Conservation (phyloP, 1,140 invertebrate species). For the Cepaea nemoralis region DNA sequence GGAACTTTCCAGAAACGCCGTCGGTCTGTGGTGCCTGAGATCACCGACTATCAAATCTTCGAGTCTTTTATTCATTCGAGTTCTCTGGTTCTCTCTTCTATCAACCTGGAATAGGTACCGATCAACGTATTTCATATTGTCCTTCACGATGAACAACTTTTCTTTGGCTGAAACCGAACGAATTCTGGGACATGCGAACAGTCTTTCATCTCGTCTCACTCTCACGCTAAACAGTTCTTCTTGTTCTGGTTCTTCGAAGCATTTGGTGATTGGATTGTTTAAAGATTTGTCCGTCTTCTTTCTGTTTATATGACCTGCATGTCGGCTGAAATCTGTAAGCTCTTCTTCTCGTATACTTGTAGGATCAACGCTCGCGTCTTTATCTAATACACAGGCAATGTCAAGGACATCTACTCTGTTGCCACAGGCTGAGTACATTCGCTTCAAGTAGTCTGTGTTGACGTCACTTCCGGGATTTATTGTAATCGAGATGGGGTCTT, state of each 20-base stretch:
- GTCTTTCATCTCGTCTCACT: not conserved
- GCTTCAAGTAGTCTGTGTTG: slow-evolving; percentile 1
- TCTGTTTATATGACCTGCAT: too few species aligned
- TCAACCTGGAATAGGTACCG: not conserved
- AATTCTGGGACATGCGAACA: not conserved
- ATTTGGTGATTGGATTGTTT: not conserved
- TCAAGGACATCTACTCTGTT: not conserved
- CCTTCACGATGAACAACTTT: not conserved
- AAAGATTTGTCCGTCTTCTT: too few species aligned
- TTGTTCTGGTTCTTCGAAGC: too few species aligned
- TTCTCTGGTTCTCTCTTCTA: not conserved
- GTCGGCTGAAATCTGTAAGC: too few species aligned
- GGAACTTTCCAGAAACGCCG: not conserved
- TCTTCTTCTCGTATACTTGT: too few species aligned
- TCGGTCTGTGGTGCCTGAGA: not conserved
- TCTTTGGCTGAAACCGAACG: not conserved
- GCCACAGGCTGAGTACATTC: not conserved
- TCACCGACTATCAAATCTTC: not conserved
- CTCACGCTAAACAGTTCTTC: too few species aligned
- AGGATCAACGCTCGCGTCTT: too few species aligned
- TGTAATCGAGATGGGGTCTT: too few species aligned
- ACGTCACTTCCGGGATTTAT: not conserved
- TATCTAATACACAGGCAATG: too few species aligned
- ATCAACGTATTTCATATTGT: not conserved
- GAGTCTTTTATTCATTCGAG: not conserved